Base-by-base conservation (phyloP, 2,113 vertebrate genomes). In the Neopipo cinnamomea region DNA sequence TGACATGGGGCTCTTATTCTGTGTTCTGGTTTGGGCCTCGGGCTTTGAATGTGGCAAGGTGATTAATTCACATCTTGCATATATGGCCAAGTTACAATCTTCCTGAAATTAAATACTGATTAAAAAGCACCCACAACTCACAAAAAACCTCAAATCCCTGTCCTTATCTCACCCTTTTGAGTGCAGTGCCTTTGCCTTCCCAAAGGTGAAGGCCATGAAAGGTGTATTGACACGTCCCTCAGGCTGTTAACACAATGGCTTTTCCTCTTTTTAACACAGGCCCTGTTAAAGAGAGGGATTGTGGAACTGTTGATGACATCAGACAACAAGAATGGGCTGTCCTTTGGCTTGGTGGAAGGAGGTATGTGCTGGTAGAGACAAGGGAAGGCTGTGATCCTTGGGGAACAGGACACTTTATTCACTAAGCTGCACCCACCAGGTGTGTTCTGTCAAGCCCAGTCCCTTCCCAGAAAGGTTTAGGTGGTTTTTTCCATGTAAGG, bases 291-390 rank as follows among this genome's bases (percentile, higher is more conserved):
- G 28, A 98, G 99, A 94, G 99, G 98, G 71, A 98, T 99, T 74
- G 97, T 97, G 80, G 99, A 99, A 83, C 89, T 99, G 80, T 97
- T 99, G 83, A 80, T 99, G 98, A 99, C 99, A 56, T 99, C 98
- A 0, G 99, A 99, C 96, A 97, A 98, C 94, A 97, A 97, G 59
- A 97, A 98, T 0, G 98, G 98, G 17, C 91, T 99, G 20, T 91
- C 88, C 2, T 95, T 81, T 18, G 99, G 99, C 88, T 94, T 95
- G 17, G 94, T 98, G 93, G 96, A 98, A 94, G 99, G 98, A 99
- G 99, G 99, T 99, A 98, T 25, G 89, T 53, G 56, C 62, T 58
- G n/a, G 39, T 1, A 15, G 62, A 30, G 78, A 41, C 14, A 9
- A 30, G 72, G 80, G 24, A 20, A 21, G 84, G 5, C 50, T 14